Evolutionary conservation across 2,113 vertebrate species (phyloP).

Genomic region (Ploceus nigricollis): DNA sequence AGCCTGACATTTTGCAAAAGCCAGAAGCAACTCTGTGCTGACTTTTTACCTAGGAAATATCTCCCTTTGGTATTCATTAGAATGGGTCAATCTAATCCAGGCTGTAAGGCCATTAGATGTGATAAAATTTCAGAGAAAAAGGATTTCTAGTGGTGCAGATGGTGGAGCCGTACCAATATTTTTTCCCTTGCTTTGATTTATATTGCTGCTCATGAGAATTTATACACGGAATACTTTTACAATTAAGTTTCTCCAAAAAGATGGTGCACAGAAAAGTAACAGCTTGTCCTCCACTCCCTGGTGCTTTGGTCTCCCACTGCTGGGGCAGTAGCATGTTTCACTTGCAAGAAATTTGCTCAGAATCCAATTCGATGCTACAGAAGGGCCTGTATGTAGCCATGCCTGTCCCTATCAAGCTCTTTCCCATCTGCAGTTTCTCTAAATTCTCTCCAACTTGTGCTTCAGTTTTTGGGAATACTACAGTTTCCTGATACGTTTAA

Average conservation of each 20-base stretch:
- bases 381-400: background rate
- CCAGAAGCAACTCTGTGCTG: background rate
- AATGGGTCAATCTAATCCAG: slow-evolving; percentile 17
- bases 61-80: slow-evolving; percentile 44
- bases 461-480: background rate
- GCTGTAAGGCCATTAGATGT: background rate
- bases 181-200: background rate
- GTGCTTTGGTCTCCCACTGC: background rate
- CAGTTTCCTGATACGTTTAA: background rate
- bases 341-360: background rate
- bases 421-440: background rate
- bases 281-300: background rate
- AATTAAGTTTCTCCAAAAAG: background rate
- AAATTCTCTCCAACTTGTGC: background rate
- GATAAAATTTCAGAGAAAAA: background rate
- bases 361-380: background rate
- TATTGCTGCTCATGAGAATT: background rate
- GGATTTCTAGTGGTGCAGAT: background rate
- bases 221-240: background rate
- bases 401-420: rapidly evolving
- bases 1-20: slow-evolving; percentile 55
- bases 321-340: background rate
- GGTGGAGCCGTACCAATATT: background rate
- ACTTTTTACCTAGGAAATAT: slow-evolving; percentile 44
- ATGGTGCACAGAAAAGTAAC: background rate